These are phyloP conservation scores for Neuroscelio doddi DNA, from an alignment of 2,888 invertebrate species.

Conservation along the genomic window DNA sequence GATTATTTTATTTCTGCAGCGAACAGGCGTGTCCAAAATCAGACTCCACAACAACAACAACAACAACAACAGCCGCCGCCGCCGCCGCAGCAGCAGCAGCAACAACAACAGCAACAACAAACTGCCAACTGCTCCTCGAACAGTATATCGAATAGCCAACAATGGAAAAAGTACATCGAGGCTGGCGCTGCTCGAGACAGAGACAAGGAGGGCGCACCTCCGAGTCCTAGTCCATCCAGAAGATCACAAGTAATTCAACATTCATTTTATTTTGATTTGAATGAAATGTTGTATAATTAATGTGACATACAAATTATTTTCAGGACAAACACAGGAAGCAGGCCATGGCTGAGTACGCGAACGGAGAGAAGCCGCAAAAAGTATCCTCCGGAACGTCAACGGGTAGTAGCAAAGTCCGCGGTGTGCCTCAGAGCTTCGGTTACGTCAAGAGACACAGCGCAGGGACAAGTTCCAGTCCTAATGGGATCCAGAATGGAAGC, in stretches of 20 bases:
- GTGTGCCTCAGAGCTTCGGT: constrained; percentile 88
- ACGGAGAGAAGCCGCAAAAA: constrained; percentile 67
- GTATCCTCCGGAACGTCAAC: constrained; percentile 67
- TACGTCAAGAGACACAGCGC: constrained; percentile 84
- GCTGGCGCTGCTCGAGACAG: constrained; percentile 67
- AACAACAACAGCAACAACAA: constrained; percentile 51
- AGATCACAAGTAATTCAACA: constrained; percentile 64
- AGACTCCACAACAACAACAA: constrained; percentile 43
- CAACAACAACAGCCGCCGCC: constrained; percentile 55
- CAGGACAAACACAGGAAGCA: constrained; percentile 68
- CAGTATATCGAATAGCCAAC: constrained; percentile 69
- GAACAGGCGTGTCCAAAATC: not conserved
- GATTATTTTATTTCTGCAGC: constrained; percentile 34
- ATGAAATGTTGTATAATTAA: not conserved
- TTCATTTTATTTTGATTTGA: not conserved
- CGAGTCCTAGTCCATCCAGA: constrained; percentile 70
- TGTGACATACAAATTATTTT: not conserved
- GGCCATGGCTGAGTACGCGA: constrained; percentile 68
- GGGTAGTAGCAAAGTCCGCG: constrained; percentile 79
- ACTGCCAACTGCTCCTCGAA: constrained; percentile 54
- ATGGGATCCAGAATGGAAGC: constrained; percentile 70
- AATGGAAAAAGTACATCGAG: constrained; percentile 73
- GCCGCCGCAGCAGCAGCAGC: constrained; percentile 56
- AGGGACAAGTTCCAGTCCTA: constrained; percentile 72
- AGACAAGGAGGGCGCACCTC: constrained; percentile 66